Conservation (phyloP, 1,140 invertebrate genomes). For the Frieseomelitta varia region DNA sequence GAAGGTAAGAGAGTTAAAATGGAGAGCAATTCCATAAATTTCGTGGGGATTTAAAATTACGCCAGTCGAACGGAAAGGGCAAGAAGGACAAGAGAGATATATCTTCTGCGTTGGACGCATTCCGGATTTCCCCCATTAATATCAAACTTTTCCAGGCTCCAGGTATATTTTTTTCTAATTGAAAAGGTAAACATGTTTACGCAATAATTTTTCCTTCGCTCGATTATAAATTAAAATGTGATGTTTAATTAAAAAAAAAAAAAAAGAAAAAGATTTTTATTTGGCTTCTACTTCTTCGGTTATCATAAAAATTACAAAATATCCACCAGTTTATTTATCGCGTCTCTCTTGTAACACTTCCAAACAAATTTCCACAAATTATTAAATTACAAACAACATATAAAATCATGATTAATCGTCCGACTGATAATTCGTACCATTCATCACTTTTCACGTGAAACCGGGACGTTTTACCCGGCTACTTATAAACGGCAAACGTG, state of each 20-base stretch:
- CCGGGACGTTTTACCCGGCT: neutral
- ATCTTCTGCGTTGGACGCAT: constrained; percentile 63
- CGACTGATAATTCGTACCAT: neutral
- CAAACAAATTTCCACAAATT: neutral
- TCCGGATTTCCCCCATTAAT: constrained; percentile 76
- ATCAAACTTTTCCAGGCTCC: constrained; percentile 67
- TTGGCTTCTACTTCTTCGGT: too few species aligned
- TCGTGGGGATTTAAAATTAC: constrained; percentile 62
- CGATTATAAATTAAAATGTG: too few species aligned
- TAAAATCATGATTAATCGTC: neutral
- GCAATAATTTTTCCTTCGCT: too few species aligned
- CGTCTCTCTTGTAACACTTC: neutral
- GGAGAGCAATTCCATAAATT: constrained; percentile 61
- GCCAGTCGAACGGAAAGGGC: constrained; percentile 51
- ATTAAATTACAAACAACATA: neutral
- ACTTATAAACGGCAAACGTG: neutral
- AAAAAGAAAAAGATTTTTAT: too few species aligned
- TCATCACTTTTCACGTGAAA: neutral
- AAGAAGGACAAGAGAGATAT: constrained; percentile 59
- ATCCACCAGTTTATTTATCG: too few species aligned
- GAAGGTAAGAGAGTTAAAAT: neutral
- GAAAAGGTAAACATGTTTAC: too few species aligned
- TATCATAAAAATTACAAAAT: too few species aligned
- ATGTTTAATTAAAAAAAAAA: too few species aligned
- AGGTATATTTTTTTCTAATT: constrained; percentile 50